phyloP scores from a whole-genome alignment of 2,888 invertebrate genomes.

The Mesopsocus fuscifrons region DNA sequence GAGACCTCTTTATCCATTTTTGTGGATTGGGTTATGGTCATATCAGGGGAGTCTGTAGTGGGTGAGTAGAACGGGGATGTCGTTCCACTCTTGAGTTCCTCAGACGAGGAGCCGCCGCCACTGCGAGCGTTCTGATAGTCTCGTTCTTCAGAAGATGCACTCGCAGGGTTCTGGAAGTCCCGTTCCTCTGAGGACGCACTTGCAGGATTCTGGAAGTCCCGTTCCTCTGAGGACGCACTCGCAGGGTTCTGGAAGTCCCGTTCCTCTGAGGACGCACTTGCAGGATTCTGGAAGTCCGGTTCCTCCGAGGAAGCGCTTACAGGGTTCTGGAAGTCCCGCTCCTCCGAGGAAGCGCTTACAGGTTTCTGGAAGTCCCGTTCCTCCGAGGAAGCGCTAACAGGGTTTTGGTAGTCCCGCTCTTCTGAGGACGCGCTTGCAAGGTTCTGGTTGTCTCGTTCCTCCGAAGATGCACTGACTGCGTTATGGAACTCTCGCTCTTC shows the following conservation, averaged over 20 bases:
- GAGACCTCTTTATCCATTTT: constrained; percentile 10
- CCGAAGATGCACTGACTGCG: neutral
- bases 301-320: neutral
- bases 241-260: neutral
- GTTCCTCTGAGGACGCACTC: neutral
- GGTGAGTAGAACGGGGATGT: constrained; percentile 8
- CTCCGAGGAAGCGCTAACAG: too few species aligned
- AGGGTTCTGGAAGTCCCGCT: too few species aligned
- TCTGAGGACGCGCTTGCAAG: neutral
- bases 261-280: neutral
- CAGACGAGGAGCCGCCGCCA: neutral
- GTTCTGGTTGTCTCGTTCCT: neutral
- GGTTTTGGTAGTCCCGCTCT: too few species aligned
- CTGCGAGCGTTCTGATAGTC: neutral
- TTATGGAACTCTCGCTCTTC: neutral
- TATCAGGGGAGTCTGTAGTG: constrained; percentile 4
- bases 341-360: too few species aligned
- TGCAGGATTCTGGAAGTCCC: too few species aligned
- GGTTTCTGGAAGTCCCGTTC: too few species aligned
- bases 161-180: too few species aligned
- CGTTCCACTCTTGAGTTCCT: constrained; percentile 2
- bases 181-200: neutral
- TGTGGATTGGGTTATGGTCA: constrained; percentile 1
- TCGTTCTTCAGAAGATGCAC: neutral
- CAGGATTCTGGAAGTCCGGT: neutral